A percentile compares a stretch with the other conserved stretches of the same genome.
Conservation (phyloP, 2,797 vertebrate species). For the Valencia hispanica region DNA sequence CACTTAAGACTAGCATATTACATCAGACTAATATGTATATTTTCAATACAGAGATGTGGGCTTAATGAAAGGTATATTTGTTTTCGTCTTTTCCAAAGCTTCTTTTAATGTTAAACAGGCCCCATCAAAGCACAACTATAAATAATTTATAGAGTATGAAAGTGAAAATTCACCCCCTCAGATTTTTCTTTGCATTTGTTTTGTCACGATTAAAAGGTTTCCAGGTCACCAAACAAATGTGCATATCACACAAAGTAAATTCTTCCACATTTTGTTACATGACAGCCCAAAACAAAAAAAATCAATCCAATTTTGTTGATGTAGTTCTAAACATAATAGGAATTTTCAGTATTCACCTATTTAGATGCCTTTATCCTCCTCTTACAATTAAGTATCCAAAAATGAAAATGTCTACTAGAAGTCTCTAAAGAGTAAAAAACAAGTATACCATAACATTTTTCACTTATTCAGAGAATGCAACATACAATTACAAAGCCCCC, state of each 20-base stretch:
- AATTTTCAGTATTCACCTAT: neutral
- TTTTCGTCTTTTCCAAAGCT: no score
- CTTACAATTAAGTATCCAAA: neutral
- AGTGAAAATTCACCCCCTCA: no score
- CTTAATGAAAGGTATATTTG: neutral
- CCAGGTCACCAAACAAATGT: neutral
- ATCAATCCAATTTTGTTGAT: neutral
- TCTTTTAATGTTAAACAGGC: neutral
- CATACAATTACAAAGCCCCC: neutral
- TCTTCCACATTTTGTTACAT: neutral
- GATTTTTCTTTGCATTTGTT: no score
- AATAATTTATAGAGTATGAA: neutral
- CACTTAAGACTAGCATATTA: neutral
- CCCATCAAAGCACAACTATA: neutral
- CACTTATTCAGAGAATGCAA: neutral
- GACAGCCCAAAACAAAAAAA: neutral
- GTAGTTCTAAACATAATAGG: neutral
- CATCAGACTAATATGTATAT: neutral
- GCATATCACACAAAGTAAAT: neutral
- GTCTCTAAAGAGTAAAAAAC: neutral
- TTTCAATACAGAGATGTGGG: neutral
- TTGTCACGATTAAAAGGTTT: neutral
- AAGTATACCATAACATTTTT: neutral
- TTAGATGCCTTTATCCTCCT: neutral
- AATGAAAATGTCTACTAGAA: neutral